Conservation (phyloP, 2,888 invertebrate species). For the Plagodis dolabraria region DNA sequence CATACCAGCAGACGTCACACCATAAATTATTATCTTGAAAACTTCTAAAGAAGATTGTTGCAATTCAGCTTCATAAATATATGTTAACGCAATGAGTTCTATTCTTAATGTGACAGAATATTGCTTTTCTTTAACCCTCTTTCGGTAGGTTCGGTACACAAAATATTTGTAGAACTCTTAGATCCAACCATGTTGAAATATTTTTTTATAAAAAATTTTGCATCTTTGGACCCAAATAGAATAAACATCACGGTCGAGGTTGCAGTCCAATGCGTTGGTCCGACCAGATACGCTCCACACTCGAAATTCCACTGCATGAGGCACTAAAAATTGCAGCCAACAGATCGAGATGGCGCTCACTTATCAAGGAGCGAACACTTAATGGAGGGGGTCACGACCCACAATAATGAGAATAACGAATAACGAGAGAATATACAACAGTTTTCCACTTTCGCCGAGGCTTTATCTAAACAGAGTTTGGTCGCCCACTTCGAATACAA, state of each 20-base stretch:
- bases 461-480: slow-evolving; percentile 18
- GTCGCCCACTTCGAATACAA: slow-evolving; percentile 49
- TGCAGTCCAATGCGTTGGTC: too few species aligned
- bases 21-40: slow-evolving; percentile 65
- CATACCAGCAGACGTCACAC: slow-evolving; percentile 50
- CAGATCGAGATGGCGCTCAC: too few species aligned
- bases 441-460: slow-evolving; percentile 21
- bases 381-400: too few species aligned
- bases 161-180: slow-evolving; percentile 13
- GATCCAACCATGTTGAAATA: slow-evolving; percentile 18
- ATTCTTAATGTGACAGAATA: slow-evolving; percentile 26
- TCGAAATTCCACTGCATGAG: too few species aligned
- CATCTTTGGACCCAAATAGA: slow-evolving; percentile 25
- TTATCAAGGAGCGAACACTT: too few species aligned
- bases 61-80: slow-evolving; percentile 46
- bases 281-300: too few species aligned
- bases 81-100: slow-evolving; percentile 33
- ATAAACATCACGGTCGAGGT: too few species aligned
- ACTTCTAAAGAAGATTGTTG: slow-evolving; percentile 59
- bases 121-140: slow-evolving; percentile 25
- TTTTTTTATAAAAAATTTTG: slow-evolving; percentile 25
- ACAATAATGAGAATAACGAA: too few species aligned
- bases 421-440: slow-evolving; percentile 12
- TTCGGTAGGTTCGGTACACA: slow-evolving; percentile 1
- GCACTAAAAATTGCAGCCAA: too few species aligned